Evolutionary conservation across 2,113 vertebrate species (phyloP).

Genomic region (Centropus bengalensis): DNA sequence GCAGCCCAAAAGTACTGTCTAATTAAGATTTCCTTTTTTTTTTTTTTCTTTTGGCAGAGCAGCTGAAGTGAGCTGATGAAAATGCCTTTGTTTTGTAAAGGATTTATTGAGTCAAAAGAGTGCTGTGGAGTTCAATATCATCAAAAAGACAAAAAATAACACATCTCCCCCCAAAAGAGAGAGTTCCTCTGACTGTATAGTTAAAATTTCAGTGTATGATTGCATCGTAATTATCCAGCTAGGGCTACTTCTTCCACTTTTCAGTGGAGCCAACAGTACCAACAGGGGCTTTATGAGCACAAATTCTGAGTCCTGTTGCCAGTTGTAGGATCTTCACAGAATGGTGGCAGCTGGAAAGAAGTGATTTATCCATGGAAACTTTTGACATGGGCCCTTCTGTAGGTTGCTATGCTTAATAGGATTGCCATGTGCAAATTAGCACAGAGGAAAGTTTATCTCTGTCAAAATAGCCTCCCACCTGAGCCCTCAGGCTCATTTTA

Average conservation of each 20-base stretch:
- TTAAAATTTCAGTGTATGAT: not conserved
- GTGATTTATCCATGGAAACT: not conserved
- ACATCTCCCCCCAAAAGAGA: not conserved
- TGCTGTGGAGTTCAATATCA: not conserved
- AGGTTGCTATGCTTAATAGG: not conserved
- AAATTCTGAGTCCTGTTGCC: not conserved
- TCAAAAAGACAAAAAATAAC: not conserved
- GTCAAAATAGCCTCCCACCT: not conserved
- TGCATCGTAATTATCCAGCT: not conserved
- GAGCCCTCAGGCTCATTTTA: not conserved
- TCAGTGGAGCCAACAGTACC: not conserved
- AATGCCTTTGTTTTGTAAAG: not conserved
- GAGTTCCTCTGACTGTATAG: not conserved
- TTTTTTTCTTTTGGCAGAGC: not conserved
- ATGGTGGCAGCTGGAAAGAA: not conserved
- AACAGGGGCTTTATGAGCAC: not conserved
- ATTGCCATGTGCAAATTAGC: not conserved
- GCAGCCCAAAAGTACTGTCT: not conserved
- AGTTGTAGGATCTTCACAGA: not conserved
- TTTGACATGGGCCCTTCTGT: not conserved
- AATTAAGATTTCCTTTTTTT: not conserved
- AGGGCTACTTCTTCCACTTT: not conserved
- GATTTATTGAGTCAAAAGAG: not conserved
- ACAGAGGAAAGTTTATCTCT: not conserved
- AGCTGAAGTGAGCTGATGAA: not conserved